Evolutionary conservation across 2,888 invertebrate genomes (phyloP).

Genomic region (Tachystola acroxantha): DNA sequence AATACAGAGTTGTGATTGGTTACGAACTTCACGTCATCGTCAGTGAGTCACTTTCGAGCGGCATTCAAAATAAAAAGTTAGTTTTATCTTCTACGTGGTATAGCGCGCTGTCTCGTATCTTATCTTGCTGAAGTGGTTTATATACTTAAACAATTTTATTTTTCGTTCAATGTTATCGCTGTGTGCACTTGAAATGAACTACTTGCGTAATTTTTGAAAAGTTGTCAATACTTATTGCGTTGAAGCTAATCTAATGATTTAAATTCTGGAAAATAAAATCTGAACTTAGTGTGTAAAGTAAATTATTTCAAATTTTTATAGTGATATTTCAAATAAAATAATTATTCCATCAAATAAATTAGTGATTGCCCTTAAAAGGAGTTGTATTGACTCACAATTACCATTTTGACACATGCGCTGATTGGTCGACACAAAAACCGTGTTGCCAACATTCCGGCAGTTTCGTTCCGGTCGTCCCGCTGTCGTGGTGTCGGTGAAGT

Average conservation of each 20-base stretch:
- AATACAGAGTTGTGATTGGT: conserved; percentile 77
- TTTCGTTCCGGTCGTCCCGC: conserved; percentile 75
- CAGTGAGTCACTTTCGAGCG: conserved; percentile 57
- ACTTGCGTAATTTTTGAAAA: background rate
- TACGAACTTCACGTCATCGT: conserved; percentile 47
- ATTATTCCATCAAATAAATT: too few relatives aligned
- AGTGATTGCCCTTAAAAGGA: conserved; percentile 27
- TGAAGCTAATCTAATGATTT: too few relatives aligned
- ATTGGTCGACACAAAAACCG: conserved; percentile 59
- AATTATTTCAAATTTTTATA: too few relatives aligned
- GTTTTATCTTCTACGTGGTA: conserved; percentile 32
- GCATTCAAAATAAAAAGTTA: conserved; percentile 36
- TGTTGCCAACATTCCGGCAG: conserved; percentile 69
- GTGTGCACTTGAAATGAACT: background rate
- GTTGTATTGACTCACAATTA: conserved; percentile 41
- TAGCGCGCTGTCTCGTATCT: conserved; percentile 10
- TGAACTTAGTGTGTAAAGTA: too few relatives aligned
- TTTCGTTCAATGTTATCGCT: background rate
- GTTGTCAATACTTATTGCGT: too few relatives aligned
- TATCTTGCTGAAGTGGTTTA: background rate
- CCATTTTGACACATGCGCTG: conserved; percentile 74
- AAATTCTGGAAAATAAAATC: too few relatives aligned
- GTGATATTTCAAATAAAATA: too few relatives aligned
- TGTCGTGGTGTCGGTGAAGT: conserved; percentile 73
- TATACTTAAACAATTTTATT: conserved; percentile 2